Evolutionary conservation across 2,797 vertebrate genomes (phyloP), one percentile per base, ranked within the genome.

Genomic region (Martes flavigula): DNA sequence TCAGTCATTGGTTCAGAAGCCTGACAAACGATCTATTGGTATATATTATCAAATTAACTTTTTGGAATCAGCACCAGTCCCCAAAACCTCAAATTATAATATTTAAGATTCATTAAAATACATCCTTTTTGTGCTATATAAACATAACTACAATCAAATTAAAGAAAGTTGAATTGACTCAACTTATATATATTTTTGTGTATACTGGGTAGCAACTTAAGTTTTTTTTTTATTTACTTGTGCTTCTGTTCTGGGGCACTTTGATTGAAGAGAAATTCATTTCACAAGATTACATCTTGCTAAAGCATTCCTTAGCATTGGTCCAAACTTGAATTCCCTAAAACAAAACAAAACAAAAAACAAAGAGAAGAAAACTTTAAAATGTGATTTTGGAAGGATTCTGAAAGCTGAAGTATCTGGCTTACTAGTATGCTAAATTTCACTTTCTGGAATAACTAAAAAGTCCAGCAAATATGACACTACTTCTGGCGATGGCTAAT

Each of bases 291-390:
- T 99, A 99, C 99, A 99, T 99, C 99, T 99, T 99, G 99, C 99
- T 99, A 99, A 99, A 99, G 98, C 99, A 99, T 98, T 99, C 99
- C 98, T 99, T 99, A 97, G 99, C 99, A 72, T 99, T 99, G 98
- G 99, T 99, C 99, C 99, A 99, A 98, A 99, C 99, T 98, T 99
- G 99, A 98, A 99, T 99, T 98, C 99, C 99, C 99, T 95, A 72
- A 79, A 85, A 93, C 94, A 83, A 73, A 83, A 35, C 17, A 20
- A 68, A 66, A 32, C 7, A 75, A 82, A 97, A 60, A 2, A 60
- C 58, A 14, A 64, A 40, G 23, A 8, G 43, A 77, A 17, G 21
- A 20, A 64, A 87, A 90, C 27, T 92, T 96, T 95, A 90, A 68
- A 94, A 93, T 72, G 38, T 70, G 73, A 84, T 35, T 97, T 88